phyloP scores from a whole-genome alignment of 2,113 vertebrate species.

The Zosterops japonicus region DNA sequence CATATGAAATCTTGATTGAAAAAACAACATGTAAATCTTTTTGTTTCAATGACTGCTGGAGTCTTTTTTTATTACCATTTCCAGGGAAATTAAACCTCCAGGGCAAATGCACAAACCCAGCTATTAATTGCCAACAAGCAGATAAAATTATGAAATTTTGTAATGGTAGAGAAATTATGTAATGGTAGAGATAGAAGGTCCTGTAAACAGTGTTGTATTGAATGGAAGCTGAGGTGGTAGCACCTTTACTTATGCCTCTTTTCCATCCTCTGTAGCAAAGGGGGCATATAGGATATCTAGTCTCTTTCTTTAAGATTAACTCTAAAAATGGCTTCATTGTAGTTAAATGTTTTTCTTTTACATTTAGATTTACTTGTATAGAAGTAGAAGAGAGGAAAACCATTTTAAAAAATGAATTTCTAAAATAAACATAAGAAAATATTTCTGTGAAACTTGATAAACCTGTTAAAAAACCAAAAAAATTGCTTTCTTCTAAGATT shows the following conservation, averaged over 20 bases:
- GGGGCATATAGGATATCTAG: neutral
- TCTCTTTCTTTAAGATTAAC: neutral
- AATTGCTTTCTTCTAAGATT: neutral
- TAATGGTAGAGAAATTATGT: neutral
- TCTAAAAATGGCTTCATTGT: neutral
- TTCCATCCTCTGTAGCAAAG: neutral
- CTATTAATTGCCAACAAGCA: neutral
- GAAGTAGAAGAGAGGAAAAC: neutral
- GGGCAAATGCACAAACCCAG: neutral
- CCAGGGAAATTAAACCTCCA: neutral
- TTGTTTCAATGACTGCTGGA: neutral
- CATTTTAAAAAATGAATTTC: accelerated
- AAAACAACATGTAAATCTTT: neutral
- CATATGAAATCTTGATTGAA: neutral
- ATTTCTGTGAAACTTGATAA: neutral
- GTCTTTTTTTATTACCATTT: neutral
- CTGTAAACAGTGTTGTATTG: neutral
- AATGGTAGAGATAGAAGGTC: neutral
- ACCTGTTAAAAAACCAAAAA: neutral
- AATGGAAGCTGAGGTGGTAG: neutral
- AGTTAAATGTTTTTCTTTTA: neutral
- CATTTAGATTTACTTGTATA: neutral
- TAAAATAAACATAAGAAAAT: neutral
- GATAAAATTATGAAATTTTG: neutral
- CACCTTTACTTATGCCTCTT: neutral